phyloP scores from a whole-genome alignment of 2,888 invertebrate species.

The Rapana venosa region DNA sequence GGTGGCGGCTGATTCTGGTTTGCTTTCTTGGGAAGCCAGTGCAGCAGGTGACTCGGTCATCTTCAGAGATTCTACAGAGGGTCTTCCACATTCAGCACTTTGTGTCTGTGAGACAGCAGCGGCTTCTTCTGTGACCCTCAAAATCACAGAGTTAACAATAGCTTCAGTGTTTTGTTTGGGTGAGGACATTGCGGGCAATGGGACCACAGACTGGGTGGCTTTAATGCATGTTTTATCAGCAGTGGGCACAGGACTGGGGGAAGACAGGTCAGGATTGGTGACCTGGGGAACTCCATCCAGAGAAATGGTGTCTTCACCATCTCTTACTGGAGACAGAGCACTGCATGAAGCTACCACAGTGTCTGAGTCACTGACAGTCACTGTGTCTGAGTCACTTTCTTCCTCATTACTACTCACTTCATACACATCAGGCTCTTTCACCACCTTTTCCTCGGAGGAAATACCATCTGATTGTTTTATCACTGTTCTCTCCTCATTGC shows the following conservation, averaged over 20 bases:
- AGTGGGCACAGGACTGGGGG: neutral
- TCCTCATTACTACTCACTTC: neutral
- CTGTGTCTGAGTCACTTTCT: neutral
- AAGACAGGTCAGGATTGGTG: neutral
- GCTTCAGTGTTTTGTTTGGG: neutral
- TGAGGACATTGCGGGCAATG: neutral
- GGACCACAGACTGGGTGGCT: neutral
- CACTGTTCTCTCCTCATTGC: neutral
- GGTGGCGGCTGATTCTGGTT: neutral
- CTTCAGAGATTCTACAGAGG: neutral
- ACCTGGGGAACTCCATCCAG: neutral
- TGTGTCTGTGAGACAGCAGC: neutral
- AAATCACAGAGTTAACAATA: neutral
- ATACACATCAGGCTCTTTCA: neutral
- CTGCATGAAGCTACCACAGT: constrained; percentile 14
- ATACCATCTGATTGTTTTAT: neutral
- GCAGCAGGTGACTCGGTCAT: neutral
- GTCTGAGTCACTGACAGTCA: constrained; percentile 4
- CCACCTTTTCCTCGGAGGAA: neutral
- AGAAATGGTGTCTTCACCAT: neutral
- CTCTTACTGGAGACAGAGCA: neutral
- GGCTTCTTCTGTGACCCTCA: neutral
- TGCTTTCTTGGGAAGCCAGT: neutral
- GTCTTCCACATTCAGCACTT: neutral
- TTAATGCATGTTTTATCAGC: neutral